Percentiles rank a stretch among this genome's conserved stretches.
These are phyloP conservation scores for Aurelia sp. DNA, from an alignment of 30 jellyfish, hydroid and myxozoan genomes.

Conservation along the genomic window DNA sequence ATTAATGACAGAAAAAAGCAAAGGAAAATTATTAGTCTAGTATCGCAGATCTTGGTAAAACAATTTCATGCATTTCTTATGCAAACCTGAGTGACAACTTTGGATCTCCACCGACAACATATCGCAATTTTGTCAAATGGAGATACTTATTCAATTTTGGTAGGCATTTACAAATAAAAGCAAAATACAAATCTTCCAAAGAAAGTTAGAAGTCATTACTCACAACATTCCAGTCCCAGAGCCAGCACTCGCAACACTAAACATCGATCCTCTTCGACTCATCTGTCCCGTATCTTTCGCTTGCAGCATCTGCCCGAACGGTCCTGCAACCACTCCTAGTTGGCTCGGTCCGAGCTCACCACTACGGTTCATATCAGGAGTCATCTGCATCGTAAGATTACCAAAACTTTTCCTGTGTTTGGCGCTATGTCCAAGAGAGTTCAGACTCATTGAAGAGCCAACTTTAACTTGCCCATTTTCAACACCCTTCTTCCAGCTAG, in stretches of 20 bases:
- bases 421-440: slow-evolving; percentile 49
- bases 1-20: too few relatives aligned
- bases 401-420: slow-evolving; percentile 52
- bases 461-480: slow-evolving; percentile 81
- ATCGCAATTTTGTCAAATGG: too few relatives aligned
- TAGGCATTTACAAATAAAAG: too few relatives aligned
- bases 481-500: slow-evolving; percentile 62
- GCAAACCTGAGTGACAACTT: too few relatives aligned
- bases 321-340: slow-evolving; percentile 97
- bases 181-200: too few relatives aligned
- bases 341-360: slow-evolving; percentile 82
- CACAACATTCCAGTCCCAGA: slow-evolving; percentile 81
- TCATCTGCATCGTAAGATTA: slow-evolving; percentile 8
- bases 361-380: slow-evolving; percentile 51
- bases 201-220: slow-evolving; percentile 16
- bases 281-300: slow-evolving; percentile 67
- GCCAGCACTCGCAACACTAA: slow-evolving; percentile 79
- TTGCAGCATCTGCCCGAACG: slow-evolving; percentile 96
- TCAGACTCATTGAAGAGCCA: slow-evolving; percentile 88
- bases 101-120: too few relatives aligned
- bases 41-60: too few relatives aligned
- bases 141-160: too few relatives aligned
- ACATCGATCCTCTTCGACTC: slow-evolving; percentile 81
- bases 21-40: too few relatives aligned
- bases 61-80: too few relatives aligned